phyloP scores from a whole-genome alignment of 1,140 invertebrate genomes.

The Brachionus rubens region DNA sequence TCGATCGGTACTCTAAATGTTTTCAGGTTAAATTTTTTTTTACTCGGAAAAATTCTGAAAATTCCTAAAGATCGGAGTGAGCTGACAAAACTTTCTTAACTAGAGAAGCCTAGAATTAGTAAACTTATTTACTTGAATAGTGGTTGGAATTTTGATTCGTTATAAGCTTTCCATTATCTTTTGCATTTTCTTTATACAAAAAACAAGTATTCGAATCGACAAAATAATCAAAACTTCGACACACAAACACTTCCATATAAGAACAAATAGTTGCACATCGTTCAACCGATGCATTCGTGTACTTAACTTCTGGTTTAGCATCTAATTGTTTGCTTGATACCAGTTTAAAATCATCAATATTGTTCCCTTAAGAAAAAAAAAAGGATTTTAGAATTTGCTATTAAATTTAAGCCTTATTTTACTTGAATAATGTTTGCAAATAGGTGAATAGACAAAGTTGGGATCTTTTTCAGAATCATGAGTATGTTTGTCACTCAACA shows the following conservation, averaged over 20 bases:
- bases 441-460: slow-evolving; percentile 9
- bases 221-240: slow-evolving; percentile 38
- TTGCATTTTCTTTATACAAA: slow-evolving; percentile 24
- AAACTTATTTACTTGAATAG: slow-evolving; percentile 1
- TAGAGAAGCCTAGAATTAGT: neutral
- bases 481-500: slow-evolving; percentile 18
- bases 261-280: slow-evolving; percentile 1
- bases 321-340: slow-evolving; percentile 13
- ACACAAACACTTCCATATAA: slow-evolving; percentile 35
- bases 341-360: slow-evolving; percentile 34
- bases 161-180: slow-evolving; percentile 9
- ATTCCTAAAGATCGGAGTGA: no score
- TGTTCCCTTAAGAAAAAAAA: slow-evolving; percentile 15
- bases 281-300: slow-evolving; percentile 16
- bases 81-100: no score
- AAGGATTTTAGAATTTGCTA: neutral
- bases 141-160: slow-evolving; percentile 8
- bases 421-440: slow-evolving; percentile 31
- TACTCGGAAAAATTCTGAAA: no score
- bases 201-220: neutral
- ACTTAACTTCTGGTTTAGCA: neutral
- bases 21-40: no score
- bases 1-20: no score
- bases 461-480: slow-evolving; percentile 17
- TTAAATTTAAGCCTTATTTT: neutral